A percentile compares a stretch with the other conserved stretches of the same genome.
phyloP scores from a whole-genome alignment of 2,888 invertebrate genomes.

The Leucophenga maculata region DNA sequence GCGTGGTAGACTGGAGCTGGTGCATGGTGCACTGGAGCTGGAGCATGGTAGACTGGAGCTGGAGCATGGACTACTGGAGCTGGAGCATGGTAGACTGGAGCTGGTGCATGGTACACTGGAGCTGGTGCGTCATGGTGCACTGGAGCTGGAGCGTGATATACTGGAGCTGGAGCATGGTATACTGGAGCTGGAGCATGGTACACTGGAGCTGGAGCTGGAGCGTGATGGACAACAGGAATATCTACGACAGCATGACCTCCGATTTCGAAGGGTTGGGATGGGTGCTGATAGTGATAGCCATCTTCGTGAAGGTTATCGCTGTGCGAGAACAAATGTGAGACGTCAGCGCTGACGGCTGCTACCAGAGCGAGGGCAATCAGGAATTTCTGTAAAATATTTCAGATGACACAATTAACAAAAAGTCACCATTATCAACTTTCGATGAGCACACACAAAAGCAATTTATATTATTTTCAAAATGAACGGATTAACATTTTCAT shows the following conservation, averaged over 20 bases:
- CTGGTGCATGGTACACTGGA: slow-evolving; percentile 27
- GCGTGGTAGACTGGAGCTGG: slow-evolving; percentile 26
- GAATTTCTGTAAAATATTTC: slow-evolving; percentile 59
- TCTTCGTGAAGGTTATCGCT: slow-evolving; percentile 66
- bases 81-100: slow-evolving; percentile 34
- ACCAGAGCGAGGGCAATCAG: slow-evolving; percentile 62
- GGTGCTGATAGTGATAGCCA: slow-evolving; percentile 62
- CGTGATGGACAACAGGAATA: slow-evolving; percentile 50
- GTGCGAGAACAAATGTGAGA: slow-evolving; percentile 64
- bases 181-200: slow-evolving; percentile 28
- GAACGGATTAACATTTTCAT: background rate
- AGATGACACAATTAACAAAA: background rate
- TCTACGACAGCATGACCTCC: slow-evolving; percentile 49
- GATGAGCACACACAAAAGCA: background rate
- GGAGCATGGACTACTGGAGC: slow-evolving; percentile 27
- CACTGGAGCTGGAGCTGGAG: slow-evolving; percentile 23
- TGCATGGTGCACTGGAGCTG: slow-evolving; percentile 28
- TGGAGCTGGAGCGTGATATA: slow-evolving; percentile 21
- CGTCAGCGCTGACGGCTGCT: slow-evolving; percentile 65
- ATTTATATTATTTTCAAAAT: background rate
- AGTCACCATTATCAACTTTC: background rate
- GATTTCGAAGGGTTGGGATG: slow-evolving; percentile 41
- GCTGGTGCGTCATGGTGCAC: slow-evolving; percentile 29
- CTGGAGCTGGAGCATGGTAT: slow-evolving; percentile 32
- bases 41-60: slow-evolving; percentile 28